Conservation (phyloP, 1,140 invertebrate species). For the Trichonephila clavata region DNA sequence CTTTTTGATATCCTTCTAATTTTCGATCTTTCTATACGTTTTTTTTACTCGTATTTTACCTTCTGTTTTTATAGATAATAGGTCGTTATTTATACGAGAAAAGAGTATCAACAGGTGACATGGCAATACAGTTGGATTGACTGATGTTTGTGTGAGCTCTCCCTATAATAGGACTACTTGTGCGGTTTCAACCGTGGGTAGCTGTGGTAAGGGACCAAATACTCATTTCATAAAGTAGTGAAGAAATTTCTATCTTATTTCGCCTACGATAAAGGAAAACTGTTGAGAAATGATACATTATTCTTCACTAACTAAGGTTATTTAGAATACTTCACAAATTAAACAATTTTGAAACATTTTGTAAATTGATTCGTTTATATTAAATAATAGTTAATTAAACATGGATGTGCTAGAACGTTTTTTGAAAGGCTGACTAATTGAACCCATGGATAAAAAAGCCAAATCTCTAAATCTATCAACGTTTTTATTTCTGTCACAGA, state of each 20-base stretch:
- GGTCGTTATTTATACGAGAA: slow-evolving; percentile 65
- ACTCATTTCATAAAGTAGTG: background rate
- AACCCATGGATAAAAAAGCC: no score
- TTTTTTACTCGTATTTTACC: background rate
- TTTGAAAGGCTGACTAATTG: no score
- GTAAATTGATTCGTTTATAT: no score
- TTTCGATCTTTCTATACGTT: slow-evolving; percentile 25
- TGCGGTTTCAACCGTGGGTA: slow-evolving; percentile 47
- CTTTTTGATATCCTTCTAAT: background rate
- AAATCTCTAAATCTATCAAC: no score
- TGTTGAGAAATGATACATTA: no score
- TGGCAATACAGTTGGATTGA: slow-evolving; percentile 56
- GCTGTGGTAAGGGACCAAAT: slow-evolving; percentile 18
- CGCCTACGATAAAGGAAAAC: no score
- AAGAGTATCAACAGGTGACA: slow-evolving; percentile 66
- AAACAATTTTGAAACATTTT: no score
- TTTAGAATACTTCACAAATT: no score
- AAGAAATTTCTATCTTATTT: background rate
- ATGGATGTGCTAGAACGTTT: no score
- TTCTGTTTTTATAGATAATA: slow-evolving; percentile 63
- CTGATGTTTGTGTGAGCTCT: slow-evolving; percentile 61
- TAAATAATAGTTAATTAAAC: no score
- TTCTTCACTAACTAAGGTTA: no score
- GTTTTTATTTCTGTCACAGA: no score
- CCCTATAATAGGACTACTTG: slow-evolving; percentile 48